Evolutionary conservation across 2,113 vertebrate genomes (phyloP), one percentile per base, ranked within the genome.

Genomic region (Leptodactylus fuscus): DNA sequence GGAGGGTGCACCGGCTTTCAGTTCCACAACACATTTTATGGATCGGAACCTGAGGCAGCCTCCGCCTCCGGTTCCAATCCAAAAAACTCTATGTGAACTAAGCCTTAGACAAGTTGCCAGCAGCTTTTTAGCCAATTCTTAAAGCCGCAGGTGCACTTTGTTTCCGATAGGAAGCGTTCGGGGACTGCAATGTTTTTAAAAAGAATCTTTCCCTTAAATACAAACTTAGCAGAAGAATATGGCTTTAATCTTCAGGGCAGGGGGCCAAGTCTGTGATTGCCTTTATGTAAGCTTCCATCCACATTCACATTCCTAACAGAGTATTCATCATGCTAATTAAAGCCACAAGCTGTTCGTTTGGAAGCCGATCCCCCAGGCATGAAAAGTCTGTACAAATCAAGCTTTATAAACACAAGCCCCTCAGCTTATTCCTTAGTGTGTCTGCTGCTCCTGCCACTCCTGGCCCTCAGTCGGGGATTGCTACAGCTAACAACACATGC

Each of bases 261-360:
- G 34, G 62, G 36, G 46, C 75, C 65, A 78, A 70, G 53, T 71
- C 38, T 85, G 62, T 55, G 60, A 79, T 70, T 85, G 32, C 38
- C 48, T 78, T 85, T 85, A 85, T 79, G 83, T 79, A 85, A 80
- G 83, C 75, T 85, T 49, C 75, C 77, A 51, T 71, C 83, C 75
- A 53, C 76, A 85, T 48, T 55, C 76, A 71, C 83, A 85, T 85
- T 85, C 75, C 83, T 79, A 85, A 51, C 27, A 49, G 74, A 49
- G 18, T 85, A 65, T 36, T 85, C 83, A 70, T 85, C 74, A 55
- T 58, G 16, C 46, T 85, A 85, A 85, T 85, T 85, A 80, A 80
- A 85, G 34, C 83, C 83, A 79, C 83, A 85, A 80, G 76, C 83
- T 80, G 83, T 70, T 80, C 75, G 49, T 55, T 71, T 79, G 75